Evolutionary conservation across 2,888 invertebrate species (phyloP).

Genomic region (Anthrax anthrax): DNA sequence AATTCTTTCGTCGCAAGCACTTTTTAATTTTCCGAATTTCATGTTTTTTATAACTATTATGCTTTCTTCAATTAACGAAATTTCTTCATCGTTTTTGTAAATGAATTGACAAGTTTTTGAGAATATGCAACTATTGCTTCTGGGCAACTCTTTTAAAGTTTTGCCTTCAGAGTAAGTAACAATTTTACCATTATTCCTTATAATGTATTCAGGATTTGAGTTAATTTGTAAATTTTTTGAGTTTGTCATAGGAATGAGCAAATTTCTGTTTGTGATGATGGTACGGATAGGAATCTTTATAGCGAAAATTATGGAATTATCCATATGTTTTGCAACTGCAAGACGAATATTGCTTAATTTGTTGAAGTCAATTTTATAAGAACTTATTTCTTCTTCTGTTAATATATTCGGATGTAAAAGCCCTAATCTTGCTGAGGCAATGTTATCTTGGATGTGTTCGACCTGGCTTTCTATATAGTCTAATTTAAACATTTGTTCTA

Average conservation of each 20-base stretch:
- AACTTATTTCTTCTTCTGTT: conserved; percentile 1
- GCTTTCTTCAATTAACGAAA: neutral
- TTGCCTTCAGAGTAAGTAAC: neutral
- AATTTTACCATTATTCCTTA: neutral
- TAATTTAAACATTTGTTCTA: conserved; percentile 1
- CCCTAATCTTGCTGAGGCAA: conserved; percentile 1
- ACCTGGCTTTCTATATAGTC: conserved; percentile 2
- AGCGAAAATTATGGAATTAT: neutral
- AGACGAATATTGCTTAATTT: neutral
- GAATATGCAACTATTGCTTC: neutral
- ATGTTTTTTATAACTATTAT: conserved; percentile 1
- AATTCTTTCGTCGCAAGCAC: conserved; percentile 2
- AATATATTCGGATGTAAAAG: conserved; percentile 1
- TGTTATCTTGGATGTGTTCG: conserved; percentile 2
- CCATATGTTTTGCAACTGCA: conserved; percentile 1
- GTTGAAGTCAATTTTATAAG: conserved; percentile 1
- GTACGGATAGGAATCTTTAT: no score
- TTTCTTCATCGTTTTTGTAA: neutral
- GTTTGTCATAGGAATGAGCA: conserved; percentile 7
- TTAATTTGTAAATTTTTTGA: conserved; percentile 6
- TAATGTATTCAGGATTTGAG: conserved; percentile 3
- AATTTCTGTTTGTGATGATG: neutral
- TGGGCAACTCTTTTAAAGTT: neutral
- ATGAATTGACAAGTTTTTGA: neutral
- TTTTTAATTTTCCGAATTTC: neutral